These are phyloP conservation scores for Corydoras sp. DNA, from an alignment of 2,113 vertebrate genomes.

Conservation along the genomic window DNA sequence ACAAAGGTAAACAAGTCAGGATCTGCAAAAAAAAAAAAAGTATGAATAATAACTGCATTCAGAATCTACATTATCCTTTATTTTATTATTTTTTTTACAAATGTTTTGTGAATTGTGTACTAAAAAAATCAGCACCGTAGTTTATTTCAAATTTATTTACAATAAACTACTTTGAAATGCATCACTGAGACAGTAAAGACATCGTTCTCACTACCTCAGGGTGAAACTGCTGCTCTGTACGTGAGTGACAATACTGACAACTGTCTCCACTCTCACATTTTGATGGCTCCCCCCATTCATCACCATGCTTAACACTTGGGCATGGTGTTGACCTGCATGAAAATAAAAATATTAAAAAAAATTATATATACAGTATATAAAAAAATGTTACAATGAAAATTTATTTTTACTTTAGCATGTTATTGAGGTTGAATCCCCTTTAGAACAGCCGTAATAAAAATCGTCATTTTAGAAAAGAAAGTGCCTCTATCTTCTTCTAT, in stretches of 20 bases:
- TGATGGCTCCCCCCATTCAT: slow-evolving; percentile 89
- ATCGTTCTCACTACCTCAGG: slow-evolving; percentile 72
- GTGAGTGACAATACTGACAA: slow-evolving; percentile 88
- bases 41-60: too few relatives aligned
- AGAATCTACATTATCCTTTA: too few relatives aligned
- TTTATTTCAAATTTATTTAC: not conserved
- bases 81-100: too few relatives aligned
- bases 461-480: too few relatives aligned
- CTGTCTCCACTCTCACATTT: slow-evolving; percentile 80
- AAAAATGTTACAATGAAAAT: not conserved
- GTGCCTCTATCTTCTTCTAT: too few relatives aligned
- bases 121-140: not conserved
- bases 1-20: not conserved
- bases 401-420: not conserved
- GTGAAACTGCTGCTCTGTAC: slow-evolving; percentile 90
- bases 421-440: not conserved
- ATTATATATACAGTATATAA: too few relatives aligned
- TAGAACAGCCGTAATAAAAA: too few relatives aligned
- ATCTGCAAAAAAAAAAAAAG: too few relatives aligned
- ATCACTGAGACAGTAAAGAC: not conserved
- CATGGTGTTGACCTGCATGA: slow-evolving; percentile 80
- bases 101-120: too few relatives aligned
- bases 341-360: not conserved
- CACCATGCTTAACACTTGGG: slow-evolving; percentile 84
- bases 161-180: too few relatives aligned